Conservation (phyloP, 2,888 invertebrate species). For the Stenodema calcarata region DNA sequence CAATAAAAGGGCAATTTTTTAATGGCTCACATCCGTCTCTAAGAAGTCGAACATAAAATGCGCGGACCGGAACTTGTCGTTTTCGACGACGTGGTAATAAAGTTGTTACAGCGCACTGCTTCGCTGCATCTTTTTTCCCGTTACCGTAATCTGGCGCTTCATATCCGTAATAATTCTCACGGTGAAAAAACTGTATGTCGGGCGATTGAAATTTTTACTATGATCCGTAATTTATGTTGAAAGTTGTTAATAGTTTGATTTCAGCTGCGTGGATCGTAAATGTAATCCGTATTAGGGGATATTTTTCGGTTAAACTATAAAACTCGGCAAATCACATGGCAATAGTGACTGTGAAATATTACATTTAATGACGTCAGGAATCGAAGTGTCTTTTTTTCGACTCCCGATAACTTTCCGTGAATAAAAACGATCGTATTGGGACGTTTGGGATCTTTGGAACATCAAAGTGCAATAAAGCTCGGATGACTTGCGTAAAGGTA, state of each 20-base stretch:
- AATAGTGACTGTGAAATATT: conserved; percentile 45
- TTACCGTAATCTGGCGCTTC: neutral
- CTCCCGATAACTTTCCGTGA: conserved; percentile 31
- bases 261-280: conserved; percentile 31
- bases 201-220: conserved; percentile 42
- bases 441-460: neutral
- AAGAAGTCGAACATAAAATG: neutral
- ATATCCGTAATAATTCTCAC: conserved; percentile 25
- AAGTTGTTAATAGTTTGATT: conserved; percentile 26
- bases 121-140: neutral
- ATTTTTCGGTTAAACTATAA: conserved; percentile 45
- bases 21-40: neutral
- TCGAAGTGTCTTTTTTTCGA: neutral
- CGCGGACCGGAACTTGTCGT: neutral
- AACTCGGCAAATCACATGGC: conserved; percentile 30
- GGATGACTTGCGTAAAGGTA: conserved; percentile 43
- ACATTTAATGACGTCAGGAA: conserved; percentile 31
- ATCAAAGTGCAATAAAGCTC: conserved; percentile 27
- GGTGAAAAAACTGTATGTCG: conserved; percentile 28
- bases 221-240: conserved; percentile 47
- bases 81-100: neutral
- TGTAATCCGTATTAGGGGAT: conserved; percentile 1
- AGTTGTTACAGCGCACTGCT: neutral
- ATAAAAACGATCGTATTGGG: neutral
- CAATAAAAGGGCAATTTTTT: neutral